Evolutionary conservation across 2,888 invertebrate species (phyloP).

Genomic region (Hydroisotoma schaefferi): DNA sequence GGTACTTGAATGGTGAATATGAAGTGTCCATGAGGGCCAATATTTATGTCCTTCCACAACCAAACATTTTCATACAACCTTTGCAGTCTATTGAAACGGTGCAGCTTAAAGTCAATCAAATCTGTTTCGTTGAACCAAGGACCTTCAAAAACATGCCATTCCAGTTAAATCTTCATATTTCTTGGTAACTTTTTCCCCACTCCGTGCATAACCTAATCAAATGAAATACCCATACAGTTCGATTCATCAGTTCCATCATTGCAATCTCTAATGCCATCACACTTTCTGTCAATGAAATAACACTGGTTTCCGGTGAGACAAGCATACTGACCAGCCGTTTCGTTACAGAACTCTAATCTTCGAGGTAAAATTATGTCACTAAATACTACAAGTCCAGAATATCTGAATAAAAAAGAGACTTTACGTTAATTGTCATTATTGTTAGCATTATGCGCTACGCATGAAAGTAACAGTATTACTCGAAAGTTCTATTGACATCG

Average conservation of each 20-base stretch:
- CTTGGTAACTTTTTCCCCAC: too few species aligned
- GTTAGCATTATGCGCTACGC: neutral
- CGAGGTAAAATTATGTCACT: constrained; percentile 78
- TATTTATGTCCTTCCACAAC: constrained; percentile 92
- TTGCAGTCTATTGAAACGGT: constrained; percentile 81
- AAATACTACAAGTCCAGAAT: constrained; percentile 80
- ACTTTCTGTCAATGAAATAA: constrained; percentile 69
- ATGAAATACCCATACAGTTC: constrained; percentile 58
- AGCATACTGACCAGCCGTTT: constrained; percentile 68
- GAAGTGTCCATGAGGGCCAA: constrained; percentile 83
- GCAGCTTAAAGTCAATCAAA: constrained; percentile 70
- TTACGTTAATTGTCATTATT: neutral
- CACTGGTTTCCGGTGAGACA: constrained; percentile 75
- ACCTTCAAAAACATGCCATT: constrained; percentile 53
- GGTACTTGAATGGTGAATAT: constrained; percentile 85
- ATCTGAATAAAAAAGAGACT: constrained; percentile 47
- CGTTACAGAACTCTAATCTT: constrained; percentile 67
- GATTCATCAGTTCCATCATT: constrained; percentile 81
- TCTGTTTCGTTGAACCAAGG: constrained; percentile 65
- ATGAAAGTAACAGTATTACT: too few species aligned
- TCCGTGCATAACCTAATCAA: too few species aligned
- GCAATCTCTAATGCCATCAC: constrained; percentile 75
- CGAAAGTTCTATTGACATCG: constrained; percentile 90
- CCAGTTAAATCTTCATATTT: neutral
- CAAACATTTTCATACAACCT: constrained; percentile 91